These are phyloP conservation scores for Poliocrania exsul DNA, from an alignment of 2,797 vertebrate genomes.

Conservation along the genomic window DNA sequence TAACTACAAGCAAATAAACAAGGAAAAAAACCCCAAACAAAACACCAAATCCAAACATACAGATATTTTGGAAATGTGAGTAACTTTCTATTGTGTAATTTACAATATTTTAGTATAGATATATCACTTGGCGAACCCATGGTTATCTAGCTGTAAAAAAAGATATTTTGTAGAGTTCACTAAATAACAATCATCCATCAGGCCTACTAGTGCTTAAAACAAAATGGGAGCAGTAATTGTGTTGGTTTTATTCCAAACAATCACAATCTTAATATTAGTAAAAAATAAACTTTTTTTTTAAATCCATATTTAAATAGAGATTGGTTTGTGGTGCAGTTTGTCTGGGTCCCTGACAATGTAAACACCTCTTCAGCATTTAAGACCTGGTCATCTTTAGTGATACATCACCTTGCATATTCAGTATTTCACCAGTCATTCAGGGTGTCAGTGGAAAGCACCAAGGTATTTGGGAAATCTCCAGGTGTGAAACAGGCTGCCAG, in stretches of 20 bases:
- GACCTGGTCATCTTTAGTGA: rapidly evolving
- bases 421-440: background rate
- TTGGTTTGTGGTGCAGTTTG: background rate
- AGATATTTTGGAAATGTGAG: background rate
- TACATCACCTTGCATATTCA: background rate
- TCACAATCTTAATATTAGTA: background rate
- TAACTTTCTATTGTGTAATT: background rate
- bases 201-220: background rate
- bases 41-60: background rate
- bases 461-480: background rate
- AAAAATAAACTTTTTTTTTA: background rate
- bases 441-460: background rate
- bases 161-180: background rate
- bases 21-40: background rate
- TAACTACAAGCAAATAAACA: background rate
- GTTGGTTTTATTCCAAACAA: background rate
- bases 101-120: background rate
- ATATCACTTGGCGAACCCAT: background rate
- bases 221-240: background rate
- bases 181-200: background rate
- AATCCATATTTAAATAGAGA: background rate
- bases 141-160: background rate
- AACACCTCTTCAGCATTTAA: background rate
- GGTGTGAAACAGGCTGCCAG: background rate
- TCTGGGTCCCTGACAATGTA: background rate